phyloP scores from a whole-genome alignment of 2,797 vertebrate genomes.

The Botia kubotai region DNA sequence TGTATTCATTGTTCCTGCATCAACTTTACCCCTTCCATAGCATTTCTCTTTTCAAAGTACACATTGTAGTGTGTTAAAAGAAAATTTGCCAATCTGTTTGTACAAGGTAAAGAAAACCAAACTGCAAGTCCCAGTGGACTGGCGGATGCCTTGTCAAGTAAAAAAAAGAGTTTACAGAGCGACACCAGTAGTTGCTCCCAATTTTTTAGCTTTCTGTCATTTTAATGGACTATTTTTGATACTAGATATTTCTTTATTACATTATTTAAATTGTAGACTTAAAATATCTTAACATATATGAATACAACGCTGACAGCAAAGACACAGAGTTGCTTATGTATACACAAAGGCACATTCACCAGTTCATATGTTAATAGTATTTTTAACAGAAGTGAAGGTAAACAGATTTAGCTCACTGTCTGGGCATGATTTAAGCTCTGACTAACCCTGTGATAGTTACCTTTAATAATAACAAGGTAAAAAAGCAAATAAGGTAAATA shows the following conservation, averaged over 20 bases:
- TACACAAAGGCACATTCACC: neutral
- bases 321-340: neutral
- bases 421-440: no score
- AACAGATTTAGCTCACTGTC: neutral
- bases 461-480: neutral
- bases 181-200: neutral
- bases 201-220: neutral
- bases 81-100: conserved; percentile 47
- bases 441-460: no score
- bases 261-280: no score
- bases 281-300: neutral
- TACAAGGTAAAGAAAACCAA: conserved; percentile 56
- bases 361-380: neutral
- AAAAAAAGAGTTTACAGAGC: conserved; percentile 8
- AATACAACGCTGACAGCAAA: neutral
- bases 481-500: no score
- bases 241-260: neutral
- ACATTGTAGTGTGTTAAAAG: conserved; percentile 28
- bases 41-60: conserved; percentile 10
- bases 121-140: conserved; percentile 1
- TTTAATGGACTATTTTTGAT: neutral
- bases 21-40: neutral
- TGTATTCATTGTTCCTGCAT: neutral
- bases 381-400: neutral
- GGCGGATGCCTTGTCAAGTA: conserved; percentile 28